A percentile compares a stretch with the other conserved stretches of the same genome.
Conservation (phyloP, 2,797 vertebrate genomes). For the Thunnus albacares region DNA sequence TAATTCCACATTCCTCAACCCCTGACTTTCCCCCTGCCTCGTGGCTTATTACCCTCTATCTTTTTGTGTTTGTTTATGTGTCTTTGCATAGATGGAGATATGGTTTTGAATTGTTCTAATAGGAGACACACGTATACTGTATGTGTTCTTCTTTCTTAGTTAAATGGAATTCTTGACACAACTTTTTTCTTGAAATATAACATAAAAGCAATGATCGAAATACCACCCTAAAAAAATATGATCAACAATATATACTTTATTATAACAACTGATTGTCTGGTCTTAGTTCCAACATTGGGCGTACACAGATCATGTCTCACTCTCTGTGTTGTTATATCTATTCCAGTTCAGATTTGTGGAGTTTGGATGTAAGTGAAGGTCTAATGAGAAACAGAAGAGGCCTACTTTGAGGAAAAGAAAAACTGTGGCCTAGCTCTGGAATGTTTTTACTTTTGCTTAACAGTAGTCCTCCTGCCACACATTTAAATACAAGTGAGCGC, state of each 20-base stretch:
- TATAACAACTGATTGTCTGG: neutral
- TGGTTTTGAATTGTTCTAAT: neutral
- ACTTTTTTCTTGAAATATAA: constrained; percentile 1
- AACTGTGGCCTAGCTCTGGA: constrained; percentile 50
- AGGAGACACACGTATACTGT: too few species aligned
- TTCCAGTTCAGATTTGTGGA: constrained; percentile 35
- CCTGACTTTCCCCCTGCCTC: constrained; percentile 19
- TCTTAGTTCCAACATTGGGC: neutral
- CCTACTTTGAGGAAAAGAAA: constrained; percentile 52
- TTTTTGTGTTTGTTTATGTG: neutral
- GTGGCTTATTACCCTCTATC: constrained; percentile 1
- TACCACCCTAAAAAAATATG: neutral
- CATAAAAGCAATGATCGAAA: neutral
- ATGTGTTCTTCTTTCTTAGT: too few species aligned
- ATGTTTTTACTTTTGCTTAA: constrained; percentile 64
- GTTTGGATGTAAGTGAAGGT: constrained; percentile 29
- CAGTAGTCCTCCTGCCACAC: constrained; percentile 27
- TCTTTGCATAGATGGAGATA: neutral
- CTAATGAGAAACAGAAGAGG: constrained; percentile 74
- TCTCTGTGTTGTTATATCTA: constrained; percentile 8
- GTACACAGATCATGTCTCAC: neutral
- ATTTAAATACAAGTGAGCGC: neutral
- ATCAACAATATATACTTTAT: neutral
- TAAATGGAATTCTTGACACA: neutral
- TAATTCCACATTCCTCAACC: constrained; percentile 40